A percentile compares a stretch with the other conserved stretches of the same genome.
phyloP scores from a whole-genome alignment of 2,797 vertebrate genomes.

The Prionace glauca region DNA sequence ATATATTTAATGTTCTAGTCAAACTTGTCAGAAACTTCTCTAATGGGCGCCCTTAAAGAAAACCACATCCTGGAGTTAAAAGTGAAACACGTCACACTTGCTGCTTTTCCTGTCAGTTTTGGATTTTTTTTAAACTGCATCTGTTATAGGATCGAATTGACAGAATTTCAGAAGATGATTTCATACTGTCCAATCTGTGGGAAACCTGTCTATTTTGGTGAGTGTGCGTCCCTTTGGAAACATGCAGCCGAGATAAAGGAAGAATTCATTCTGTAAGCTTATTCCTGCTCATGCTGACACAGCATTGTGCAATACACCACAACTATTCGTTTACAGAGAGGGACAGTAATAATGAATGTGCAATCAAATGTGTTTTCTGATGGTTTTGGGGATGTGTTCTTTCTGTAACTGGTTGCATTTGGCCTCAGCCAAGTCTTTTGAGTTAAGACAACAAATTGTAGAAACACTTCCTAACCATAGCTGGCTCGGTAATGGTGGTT shows the following conservation, averaged over 20 bases:
- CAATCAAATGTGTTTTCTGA: background rate
- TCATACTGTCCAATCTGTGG: conserved; percentile 73
- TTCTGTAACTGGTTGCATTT: background rate
- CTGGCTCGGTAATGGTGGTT: background rate
- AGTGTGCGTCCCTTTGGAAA: conserved; percentile 47
- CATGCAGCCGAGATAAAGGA: background rate
- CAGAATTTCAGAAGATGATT: conserved; percentile 56
- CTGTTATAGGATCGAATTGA: background rate
- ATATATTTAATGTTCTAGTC: background rate
- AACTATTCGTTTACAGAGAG: background rate
- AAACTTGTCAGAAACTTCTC: background rate
- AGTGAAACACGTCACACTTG: conserved; percentile 44
- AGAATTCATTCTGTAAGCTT: conserved; percentile 20
- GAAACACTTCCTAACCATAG: background rate
- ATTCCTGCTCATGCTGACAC: background rate
- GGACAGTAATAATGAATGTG: background rate
- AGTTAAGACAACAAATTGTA: background rate
- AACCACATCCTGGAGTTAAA: conserved; percentile 67
- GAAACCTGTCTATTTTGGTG: conserved; percentile 77
- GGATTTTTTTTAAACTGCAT: conserved; percentile 31
- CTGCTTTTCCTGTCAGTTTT: conserved; percentile 55
- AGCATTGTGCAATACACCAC: background rate
- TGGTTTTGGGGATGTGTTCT: background rate
- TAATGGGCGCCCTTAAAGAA: background rate
- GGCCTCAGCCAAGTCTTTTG: background rate